These are phyloP conservation scores for Micronisus gabar DNA, from an alignment of 2,113 vertebrate species.

Conservation along the genomic window DNA sequence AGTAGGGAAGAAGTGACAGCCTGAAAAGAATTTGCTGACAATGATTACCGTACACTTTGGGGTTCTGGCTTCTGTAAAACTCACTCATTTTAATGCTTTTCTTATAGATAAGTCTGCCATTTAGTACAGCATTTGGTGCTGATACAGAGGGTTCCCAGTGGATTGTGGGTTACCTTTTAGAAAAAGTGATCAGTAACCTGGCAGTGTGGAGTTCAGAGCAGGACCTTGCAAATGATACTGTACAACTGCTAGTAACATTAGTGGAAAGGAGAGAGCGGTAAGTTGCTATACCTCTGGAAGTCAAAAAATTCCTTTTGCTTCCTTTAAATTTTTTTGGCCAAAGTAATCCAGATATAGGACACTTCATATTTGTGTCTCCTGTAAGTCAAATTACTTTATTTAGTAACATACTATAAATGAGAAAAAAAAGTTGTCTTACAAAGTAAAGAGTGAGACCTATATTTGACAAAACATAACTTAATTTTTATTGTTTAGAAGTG, in stretches of 20 bases:
- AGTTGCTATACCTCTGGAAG: slow-evolving; percentile 59
- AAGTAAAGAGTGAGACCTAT: slow-evolving; percentile 38
- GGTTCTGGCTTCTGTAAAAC: slow-evolving; percentile 45
- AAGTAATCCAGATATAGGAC: slow-evolving; percentile 2
- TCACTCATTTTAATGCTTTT: slow-evolving; percentile 60
- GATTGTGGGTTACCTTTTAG: slow-evolving; percentile 98
- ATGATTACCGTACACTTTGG: slow-evolving; percentile 47
- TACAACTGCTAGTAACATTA: slow-evolving; percentile 94
- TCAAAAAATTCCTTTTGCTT: slow-evolving; percentile 58
- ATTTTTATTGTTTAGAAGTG: neutral
- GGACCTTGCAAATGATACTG: slow-evolving; percentile 94
- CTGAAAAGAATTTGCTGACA: slow-evolving; percentile 40
- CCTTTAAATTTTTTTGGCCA: slow-evolving; percentile 57
- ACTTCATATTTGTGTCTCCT: slow-evolving; percentile 20
- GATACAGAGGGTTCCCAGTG: slow-evolving; percentile 98
- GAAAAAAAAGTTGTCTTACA: neutral
- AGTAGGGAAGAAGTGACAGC: slow-evolving; percentile 35
- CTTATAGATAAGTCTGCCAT: slow-evolving; percentile 90
- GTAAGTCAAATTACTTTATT: neutral
- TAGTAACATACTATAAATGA: neutral
- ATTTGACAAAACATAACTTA: neutral
- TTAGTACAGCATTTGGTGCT: slow-evolving; percentile 93
- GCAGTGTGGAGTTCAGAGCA: slow-evolving; percentile 97
- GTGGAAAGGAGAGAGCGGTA: slow-evolving; percentile 97
- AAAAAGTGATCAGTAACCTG: slow-evolving; percentile 98